A percentile compares a stretch with the other conserved stretches of the same genome.
phyloP scores from a whole-genome alignment of 2,888 invertebrate genomes.

The Odontomyia ornata region DNA sequence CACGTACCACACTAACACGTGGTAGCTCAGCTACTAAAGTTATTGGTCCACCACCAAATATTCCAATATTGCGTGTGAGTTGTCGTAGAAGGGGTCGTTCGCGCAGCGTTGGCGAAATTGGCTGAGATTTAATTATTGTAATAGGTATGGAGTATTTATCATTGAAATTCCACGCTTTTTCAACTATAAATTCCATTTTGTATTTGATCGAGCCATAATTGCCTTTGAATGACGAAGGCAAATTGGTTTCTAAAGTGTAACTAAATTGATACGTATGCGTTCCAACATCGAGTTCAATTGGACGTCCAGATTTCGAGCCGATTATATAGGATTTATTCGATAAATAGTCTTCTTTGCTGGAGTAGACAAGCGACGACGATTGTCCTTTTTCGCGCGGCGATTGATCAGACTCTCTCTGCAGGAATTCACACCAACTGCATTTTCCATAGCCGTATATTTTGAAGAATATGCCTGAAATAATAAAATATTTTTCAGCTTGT shows the following conservation, averaged over 20 bases:
- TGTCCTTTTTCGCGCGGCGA: constrained; percentile 56
- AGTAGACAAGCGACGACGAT: constrained; percentile 60
- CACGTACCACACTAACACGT: constrained; percentile 58
- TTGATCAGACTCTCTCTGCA: constrained; percentile 56
- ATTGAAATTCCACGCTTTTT: constrained; percentile 63
- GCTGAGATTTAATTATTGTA: constrained; percentile 57
- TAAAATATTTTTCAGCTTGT: no score
- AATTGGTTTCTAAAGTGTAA: constrained; percentile 57
- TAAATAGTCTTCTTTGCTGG: constrained; percentile 61
- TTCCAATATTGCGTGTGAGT: constrained; percentile 49
- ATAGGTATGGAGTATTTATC: constrained; percentile 61
- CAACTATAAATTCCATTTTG: constrained; percentile 61
- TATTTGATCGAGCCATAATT: constrained; percentile 62
- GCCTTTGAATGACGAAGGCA: constrained; percentile 62
- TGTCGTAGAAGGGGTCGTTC: constrained; percentile 54
- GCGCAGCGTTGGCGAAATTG: constrained; percentile 55
- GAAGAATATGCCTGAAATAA: constrained; percentile 60
- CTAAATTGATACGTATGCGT: constrained; percentile 59
- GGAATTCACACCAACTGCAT: constrained; percentile 63
- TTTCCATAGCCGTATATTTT: constrained; percentile 63
- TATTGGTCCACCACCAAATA: constrained; percentile 61
- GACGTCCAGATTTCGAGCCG: constrained; percentile 58
- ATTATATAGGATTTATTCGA: constrained; percentile 58
- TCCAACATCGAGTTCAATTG: constrained; percentile 58
- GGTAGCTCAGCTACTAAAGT: constrained; percentile 60